phyloP scores from a whole-genome alignment of 2,797 vertebrate genomes.

The Rhyacichthys aspro region DNA sequence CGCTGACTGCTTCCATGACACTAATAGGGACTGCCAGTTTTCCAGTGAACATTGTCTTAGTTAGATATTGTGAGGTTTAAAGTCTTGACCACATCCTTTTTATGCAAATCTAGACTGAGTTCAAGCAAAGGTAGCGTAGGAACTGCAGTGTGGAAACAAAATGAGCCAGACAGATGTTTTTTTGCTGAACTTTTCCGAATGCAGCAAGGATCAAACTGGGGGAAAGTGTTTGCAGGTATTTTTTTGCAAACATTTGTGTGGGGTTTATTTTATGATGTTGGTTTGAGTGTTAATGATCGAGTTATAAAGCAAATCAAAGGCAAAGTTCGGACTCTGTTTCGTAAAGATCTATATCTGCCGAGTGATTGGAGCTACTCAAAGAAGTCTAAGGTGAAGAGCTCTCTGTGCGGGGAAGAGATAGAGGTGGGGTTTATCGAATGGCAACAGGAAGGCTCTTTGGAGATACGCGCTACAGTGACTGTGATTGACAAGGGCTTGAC shows the following conservation, averaged over 20 bases:
- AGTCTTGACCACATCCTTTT: slow-evolving; percentile 15
- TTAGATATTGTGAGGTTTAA: slow-evolving; percentile 22
- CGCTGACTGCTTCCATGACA: slow-evolving; percentile 25
- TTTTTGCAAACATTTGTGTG: no score
- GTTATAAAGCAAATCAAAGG: background rate
- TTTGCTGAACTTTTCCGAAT: slow-evolving; percentile 43
- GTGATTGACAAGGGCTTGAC: slow-evolving; percentile 52
- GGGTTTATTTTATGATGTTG: no score
- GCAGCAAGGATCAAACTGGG: slow-evolving; percentile 15
- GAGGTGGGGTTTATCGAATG: slow-evolving; percentile 49
- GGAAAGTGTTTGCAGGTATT: background rate
- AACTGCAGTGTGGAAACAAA: slow-evolving; percentile 14
- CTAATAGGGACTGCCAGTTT: slow-evolving; percentile 33
- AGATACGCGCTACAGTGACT: slow-evolving; percentile 19
- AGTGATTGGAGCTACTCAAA: slow-evolving; percentile 4
- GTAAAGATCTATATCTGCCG: slow-evolving; percentile 5
- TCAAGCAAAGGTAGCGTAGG: slow-evolving; percentile 39
- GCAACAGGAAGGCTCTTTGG: slow-evolving; percentile 24
- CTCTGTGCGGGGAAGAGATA: slow-evolving; percentile 22
- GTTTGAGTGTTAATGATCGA: no score
- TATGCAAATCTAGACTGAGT: slow-evolving; percentile 29
- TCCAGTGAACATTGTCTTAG: slow-evolving; percentile 23
- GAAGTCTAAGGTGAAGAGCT: slow-evolving; percentile 20
- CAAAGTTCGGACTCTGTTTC: background rate
- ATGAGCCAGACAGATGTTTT: slow-evolving; percentile 16